Percentiles rank a stretch among this genome's conserved stretches.
These are phyloP conservation scores for Labeo catla DNA, from an alignment of 2,113 vertebrate genomes.

Conservation along the genomic window DNA sequence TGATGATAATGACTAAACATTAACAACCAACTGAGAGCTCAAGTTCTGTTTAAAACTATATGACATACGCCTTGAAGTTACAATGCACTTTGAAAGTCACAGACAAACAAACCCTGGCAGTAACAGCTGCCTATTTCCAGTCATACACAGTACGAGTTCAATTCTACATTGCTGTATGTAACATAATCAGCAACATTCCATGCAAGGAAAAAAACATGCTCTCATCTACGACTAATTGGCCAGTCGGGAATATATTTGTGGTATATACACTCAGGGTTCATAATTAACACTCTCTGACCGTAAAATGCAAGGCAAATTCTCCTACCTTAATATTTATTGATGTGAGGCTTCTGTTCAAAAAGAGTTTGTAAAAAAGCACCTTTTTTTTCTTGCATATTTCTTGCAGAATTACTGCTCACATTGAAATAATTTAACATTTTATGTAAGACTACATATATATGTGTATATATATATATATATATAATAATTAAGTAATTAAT, in stretches of 20 bases:
- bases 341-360: neutral
- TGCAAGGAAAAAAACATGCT: neutral
- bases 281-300: neutral
- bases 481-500: too few species aligned
- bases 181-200: neutral
- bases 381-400: neutral
- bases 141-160: neutral
- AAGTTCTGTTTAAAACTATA: neutral
- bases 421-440: neutral
- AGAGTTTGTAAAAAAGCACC: neutral
- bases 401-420: neutral
- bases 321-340: neutral
- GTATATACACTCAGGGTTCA: neutral
- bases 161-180: neutral
- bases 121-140: neutral
- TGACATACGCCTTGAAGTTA: neutral
- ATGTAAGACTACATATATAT: neutral
- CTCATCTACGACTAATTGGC: neutral
- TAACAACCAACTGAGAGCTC: neutral
- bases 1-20: slow-evolving; percentile 4
- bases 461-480: too few species aligned
- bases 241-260: neutral
- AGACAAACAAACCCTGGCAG: neutral
- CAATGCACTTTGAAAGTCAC: neutral
- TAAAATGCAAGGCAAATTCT: slow-evolving; percentile 3